Percentiles rank a stretch among this genome's conserved stretches.
phyloP scores from a whole-genome alignment of 2,797 vertebrate genomes.

The Coreius guichenoti region DNA sequence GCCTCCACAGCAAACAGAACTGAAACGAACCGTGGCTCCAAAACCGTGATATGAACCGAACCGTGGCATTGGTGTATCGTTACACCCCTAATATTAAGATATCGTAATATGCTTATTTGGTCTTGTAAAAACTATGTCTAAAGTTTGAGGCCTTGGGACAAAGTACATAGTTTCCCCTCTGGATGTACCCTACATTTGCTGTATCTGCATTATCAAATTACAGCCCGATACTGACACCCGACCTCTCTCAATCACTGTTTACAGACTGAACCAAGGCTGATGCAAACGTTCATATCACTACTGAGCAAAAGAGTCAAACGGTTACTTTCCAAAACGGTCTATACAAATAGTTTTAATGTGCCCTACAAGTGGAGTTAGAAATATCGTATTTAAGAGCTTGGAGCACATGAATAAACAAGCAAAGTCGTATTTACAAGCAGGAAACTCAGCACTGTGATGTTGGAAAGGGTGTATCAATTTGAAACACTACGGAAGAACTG shows the following conservation, averaged over 20 bases:
- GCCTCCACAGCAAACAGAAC: too few relatives aligned
- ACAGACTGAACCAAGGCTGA: slow-evolving; percentile 22
- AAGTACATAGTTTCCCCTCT: slow-evolving; percentile 17
- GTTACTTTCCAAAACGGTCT: neutral
- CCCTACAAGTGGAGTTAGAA: neutral
- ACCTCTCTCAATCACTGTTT: slow-evolving; percentile 42
- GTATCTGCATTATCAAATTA: slow-evolving; percentile 47
- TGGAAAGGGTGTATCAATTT: neutral
- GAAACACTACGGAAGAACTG: too few relatives aligned
- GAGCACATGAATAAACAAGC: neutral
- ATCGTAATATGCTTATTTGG: neutral
- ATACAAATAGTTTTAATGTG: neutral
- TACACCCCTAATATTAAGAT: neutral
- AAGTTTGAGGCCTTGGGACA: slow-evolving; percentile 22
- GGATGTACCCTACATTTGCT: slow-evolving; percentile 28
- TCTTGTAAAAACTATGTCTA: neutral
- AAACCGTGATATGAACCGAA: too few relatives aligned
- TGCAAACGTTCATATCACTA: neutral
- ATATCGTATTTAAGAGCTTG: neutral
- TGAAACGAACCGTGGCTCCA: too few relatives aligned
- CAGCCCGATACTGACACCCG: slow-evolving; percentile 46
- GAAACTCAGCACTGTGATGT: neutral
- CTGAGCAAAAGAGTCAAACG: neutral
- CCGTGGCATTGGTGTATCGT: too few relatives aligned
- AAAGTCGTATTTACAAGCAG: neutral